Base-by-base conservation (phyloP, 2,797 vertebrate species). In the Bovichtus variegatus region DNA sequence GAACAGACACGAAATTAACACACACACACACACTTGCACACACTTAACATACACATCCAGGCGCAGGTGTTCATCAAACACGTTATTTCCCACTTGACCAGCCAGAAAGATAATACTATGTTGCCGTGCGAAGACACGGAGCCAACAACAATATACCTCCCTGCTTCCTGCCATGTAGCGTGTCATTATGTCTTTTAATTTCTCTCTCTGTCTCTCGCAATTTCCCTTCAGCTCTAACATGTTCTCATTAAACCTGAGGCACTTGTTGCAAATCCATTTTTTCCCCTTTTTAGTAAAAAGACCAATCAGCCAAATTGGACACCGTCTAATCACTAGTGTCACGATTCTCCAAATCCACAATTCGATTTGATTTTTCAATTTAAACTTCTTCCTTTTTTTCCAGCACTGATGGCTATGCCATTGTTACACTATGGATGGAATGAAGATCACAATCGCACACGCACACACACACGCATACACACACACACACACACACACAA, bases 31-130 rank as follows among this genome's bases (percentile, higher is more conserved):
- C 60, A 74, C 25, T 53, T 55, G 23, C 77, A 29, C 74, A 82
- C 69, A 29, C 64, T 38, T 47, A 53, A 6, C 51, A 9, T 19
- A 61, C 73, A 51, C 76, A 80, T 62, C 57, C 57, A 82, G 70
- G 41, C 66, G 47, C 89, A 91, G 86, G 87, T 89, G 86, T 81
- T 91, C 72, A 80, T 81, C 79, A 77, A 92, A 89, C 87, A 81
- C 25, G 27, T 79, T 74, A 90, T 93, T 92, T 92, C 85, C 89
- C 87, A 91, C 89, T 93, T 91, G 91, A 91, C 84, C 91, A 82
- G 89, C 23, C 80, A 82, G 68, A 84, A 41, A 82, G 84, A 90
- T 88, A 91, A 93, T 91, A 79, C 81, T 67, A 89, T 71, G 78
- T 84, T 87, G 27, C 63, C 50, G 72, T 73, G 44, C 71, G 77